phyloP scores from a whole-genome alignment of 1,140 invertebrate species.

The Papilio dardanus region DNA sequence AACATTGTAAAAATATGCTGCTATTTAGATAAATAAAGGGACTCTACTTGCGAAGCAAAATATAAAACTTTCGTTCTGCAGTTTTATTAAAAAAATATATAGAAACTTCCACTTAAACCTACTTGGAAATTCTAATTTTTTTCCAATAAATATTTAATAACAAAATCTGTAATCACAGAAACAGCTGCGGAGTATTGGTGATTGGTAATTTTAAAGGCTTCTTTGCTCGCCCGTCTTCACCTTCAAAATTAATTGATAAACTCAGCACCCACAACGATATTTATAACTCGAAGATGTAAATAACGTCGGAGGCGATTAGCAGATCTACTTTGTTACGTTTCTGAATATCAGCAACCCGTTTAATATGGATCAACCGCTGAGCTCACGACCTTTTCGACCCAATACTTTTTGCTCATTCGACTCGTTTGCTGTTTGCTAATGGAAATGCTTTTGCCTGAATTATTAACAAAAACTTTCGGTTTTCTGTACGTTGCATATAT shows the following conservation, averaged over 20 bases:
- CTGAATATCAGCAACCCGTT: conserved; percentile 29
- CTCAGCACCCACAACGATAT: conserved; percentile 20
- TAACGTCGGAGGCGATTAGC: conserved; percentile 32
- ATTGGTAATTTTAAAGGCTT: neutral
- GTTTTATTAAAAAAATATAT: neutral
- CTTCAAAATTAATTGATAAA: conserved; percentile 36
- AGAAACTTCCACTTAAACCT: neutral
- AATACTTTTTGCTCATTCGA: conserved; percentile 27
- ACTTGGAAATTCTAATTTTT: neutral
- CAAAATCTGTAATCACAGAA: no score
- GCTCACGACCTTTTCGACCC: conserved; percentile 18
- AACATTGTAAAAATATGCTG: neutral
- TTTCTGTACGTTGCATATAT: neutral
- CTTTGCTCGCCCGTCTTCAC: conserved; percentile 34
- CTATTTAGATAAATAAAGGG: no score
- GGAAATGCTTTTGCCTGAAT: conserved; percentile 28
- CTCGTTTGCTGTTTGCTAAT: conserved; percentile 26
- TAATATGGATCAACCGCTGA: conserved; percentile 32
- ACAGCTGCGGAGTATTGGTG: neutral
- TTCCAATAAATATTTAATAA: no score
- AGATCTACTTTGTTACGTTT: conserved; percentile 32
- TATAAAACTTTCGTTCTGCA: no score
- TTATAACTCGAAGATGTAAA: conserved; percentile 31
- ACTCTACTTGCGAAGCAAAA: no score
- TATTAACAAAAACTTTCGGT: neutral